Percentiles rank a stretch among this genome's conserved stretches.
Evolutionary conservation across 2,113 vertebrate genomes (phyloP).

Genomic region (Brevimyrus niger): DNA sequence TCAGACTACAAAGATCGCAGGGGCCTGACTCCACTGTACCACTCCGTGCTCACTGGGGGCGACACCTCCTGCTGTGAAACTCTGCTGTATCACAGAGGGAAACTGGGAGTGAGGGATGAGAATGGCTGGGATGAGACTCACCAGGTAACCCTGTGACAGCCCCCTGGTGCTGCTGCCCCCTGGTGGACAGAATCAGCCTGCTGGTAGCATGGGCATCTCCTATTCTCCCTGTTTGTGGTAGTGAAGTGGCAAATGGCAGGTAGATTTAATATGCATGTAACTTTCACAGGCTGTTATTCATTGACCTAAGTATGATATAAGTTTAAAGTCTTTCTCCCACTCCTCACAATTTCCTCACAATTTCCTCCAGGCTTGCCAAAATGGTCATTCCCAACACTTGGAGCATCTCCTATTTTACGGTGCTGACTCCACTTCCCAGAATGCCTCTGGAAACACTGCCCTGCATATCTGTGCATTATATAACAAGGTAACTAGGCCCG

Average conservation of each 20-base stretch:
- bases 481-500: constrained; percentile 67
- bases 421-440: constrained; percentile 77
- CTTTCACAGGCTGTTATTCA: neutral
- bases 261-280: neutral
- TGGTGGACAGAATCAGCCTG: neutral
- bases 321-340: neutral
- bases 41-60: constrained; percentile 86
- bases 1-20: constrained; percentile 87
- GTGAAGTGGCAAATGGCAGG: neutral
- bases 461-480: constrained; percentile 89
- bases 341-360: neutral
- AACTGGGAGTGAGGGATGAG: constrained; percentile 77
- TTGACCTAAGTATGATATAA: neutral
- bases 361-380: constrained; percentile 60
- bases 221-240: neutral
- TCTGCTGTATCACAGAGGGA: constrained; percentile 75
- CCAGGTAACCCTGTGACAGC: constrained; percentile 58
- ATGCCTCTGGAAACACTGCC: constrained; percentile 88
- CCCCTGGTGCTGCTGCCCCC: neutral
- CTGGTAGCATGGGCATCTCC: neutral
- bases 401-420: constrained; percentile 87
- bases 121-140: constrained; percentile 92
- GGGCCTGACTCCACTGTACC: constrained; percentile 84
- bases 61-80: constrained; percentile 88
- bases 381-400: constrained; percentile 82